Evolutionary conservation across 2,797 vertebrate genomes (phyloP), one percentile per base, ranked within the genome.

Genomic region (Xenopus petersii): DNA sequence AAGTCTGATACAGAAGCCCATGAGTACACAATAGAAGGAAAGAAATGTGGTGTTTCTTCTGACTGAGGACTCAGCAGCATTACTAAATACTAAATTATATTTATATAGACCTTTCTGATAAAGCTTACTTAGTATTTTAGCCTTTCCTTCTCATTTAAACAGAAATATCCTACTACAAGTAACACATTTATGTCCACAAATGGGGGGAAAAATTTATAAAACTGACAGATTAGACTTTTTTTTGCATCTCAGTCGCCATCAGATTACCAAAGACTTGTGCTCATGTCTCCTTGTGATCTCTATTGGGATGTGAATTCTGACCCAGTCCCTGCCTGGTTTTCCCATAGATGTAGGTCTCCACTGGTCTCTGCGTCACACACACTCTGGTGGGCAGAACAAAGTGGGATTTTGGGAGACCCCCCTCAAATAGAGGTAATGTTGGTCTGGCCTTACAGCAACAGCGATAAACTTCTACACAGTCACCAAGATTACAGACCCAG

Each of bases 401-500:
- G 26, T 16, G 4, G 36, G 0, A 7, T 75, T 64, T 71, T 55
- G 80, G 81, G 0, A 0, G 0, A 0, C 65, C 80, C 73, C 80
- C 51, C 15, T 54, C 36, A 48, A 61, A 42, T 42, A 6, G 4
- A 79, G 73, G 87, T 79, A 74, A 73, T 96, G 84, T 96, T 0
- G 92, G 87, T 93, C 93, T 89, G 92, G 92, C 93, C 93, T 96
- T 97, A 98, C 94, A 98, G 93, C 63, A 81, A 83, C 84, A 89
- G 81, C 80, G 84, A 91, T 89, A 81, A 75, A 81, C 88, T 97
- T 77, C 81, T 90, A 79, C 81, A 84, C 83, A 77, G 80, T 88
- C 89, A 87, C 94, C 94, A 96, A 96, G 95, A 96, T 81, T 73
- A 78, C 93, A 94, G 94, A 93, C 90, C 92, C 15, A 42, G 67